A percentile compares a stretch with the other conserved stretches of the same genome.
These are phyloP conservation scores for Montipora efflorescens DNA, from an alignment of 64 coral and sea anemone species.

Conservation along the genomic window DNA sequence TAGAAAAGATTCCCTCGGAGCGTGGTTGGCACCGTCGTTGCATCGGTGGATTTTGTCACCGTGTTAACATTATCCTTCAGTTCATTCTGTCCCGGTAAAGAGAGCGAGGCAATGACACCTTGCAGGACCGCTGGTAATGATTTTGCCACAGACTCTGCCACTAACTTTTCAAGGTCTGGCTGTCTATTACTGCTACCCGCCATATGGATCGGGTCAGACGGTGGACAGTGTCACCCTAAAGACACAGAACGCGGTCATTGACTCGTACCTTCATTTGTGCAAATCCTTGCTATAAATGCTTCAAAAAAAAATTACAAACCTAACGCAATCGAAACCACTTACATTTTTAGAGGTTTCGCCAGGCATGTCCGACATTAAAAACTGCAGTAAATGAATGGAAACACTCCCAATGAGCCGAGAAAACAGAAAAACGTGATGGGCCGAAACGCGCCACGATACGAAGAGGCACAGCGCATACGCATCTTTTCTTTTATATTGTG, in stretches of 20 bases:
- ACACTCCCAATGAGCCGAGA: background rate
- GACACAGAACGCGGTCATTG: background rate
- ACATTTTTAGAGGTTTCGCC: background rate
- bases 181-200: background rate
- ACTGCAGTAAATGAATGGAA: background rate
- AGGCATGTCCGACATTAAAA: background rate
- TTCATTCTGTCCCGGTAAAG: background rate
- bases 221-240: background rate
- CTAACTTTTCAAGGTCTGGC: background rate
- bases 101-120: background rate
- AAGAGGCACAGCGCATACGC: slow-evolving; percentile 2
- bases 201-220: slow-evolving; percentile 6
- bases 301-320: too few species aligned
- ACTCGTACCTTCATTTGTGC: too few species aligned
- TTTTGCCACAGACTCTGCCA: background rate
- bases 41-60: background rate
- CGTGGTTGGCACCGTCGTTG: background rate
- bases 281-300: too few species aligned
- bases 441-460: slow-evolving; percentile 8
- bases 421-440: background rate
- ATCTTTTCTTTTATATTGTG: background rate
- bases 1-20: background rate
- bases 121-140: background rate
- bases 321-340: too few species aligned
- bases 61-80: background rate